Percentiles rank a stretch among this genome's conserved stretches.
phyloP scores from a whole-genome alignment of 35 echinoderm and acorn worm species.

The Heliocidaris tuberculata region DNA sequence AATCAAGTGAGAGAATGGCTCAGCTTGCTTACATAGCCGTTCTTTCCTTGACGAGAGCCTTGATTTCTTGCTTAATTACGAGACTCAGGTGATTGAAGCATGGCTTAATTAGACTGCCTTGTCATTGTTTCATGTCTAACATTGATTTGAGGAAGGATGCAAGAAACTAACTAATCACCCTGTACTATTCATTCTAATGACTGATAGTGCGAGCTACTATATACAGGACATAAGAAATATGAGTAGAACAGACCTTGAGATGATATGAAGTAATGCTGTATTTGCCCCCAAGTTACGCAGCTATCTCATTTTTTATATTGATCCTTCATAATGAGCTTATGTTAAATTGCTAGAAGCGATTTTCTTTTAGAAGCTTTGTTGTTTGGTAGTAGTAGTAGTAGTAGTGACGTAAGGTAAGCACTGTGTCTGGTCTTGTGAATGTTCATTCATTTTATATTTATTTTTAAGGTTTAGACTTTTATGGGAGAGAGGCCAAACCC shows the following conservation, averaged over 20 bases:
- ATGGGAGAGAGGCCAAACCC: neutral
- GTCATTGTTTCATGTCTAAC: neutral
- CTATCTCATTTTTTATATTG: too few species aligned
- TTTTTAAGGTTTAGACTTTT: neutral
- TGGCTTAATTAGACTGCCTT: constrained; percentile 10
- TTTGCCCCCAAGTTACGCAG: neutral
- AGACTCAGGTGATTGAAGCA: constrained; percentile 1
- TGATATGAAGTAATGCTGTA: neutral
- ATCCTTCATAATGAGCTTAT: neutral
- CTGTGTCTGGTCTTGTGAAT: neutral
- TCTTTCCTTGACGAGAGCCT: neutral
- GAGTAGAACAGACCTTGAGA: neutral
- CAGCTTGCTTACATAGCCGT: neutral
- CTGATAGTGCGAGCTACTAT: neutral
- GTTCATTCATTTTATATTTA: neutral
- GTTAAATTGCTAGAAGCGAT: neutral
- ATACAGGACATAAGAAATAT: neutral
- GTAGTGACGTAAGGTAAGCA: neutral
- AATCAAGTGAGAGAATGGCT: neutral
- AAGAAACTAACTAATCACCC: neutral
- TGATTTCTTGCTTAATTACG: neutral
- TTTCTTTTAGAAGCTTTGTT: neutral
- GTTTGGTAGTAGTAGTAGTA: neutral
- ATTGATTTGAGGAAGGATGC: neutral
- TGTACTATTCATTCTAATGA: neutral